These are phyloP conservation scores for Gymnothorax reevesii DNA, from an alignment of 2,797 vertebrate species.

Conservation along the genomic window DNA sequence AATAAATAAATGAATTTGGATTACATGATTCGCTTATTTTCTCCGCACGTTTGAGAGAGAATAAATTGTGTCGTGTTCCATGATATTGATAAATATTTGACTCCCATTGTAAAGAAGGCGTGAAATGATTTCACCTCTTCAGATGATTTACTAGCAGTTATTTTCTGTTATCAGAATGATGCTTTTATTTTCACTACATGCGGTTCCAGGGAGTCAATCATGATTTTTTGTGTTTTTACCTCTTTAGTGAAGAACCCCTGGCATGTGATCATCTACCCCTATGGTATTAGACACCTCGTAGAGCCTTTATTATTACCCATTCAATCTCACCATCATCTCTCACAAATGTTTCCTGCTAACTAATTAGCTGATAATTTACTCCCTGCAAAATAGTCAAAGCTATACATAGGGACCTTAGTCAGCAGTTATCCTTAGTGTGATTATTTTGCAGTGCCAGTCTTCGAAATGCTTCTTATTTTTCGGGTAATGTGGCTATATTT, in stretches of 20 bases:
- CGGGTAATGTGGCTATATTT: background rate
- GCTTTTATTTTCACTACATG: background rate
- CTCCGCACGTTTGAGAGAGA: background rate
- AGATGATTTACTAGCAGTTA: conserved; percentile 7
- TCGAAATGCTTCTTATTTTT: background rate
- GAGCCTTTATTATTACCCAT: background rate
- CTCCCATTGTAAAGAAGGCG: background rate
- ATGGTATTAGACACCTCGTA: no score
- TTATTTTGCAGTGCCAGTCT: background rate
- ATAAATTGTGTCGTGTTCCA: background rate
- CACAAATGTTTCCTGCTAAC: conserved; percentile 10
- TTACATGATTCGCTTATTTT: background rate
- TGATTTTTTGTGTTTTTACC: background rate
- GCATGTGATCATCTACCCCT: background rate
- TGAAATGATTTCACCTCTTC: background rate
- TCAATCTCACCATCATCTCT: conserved; percentile 12
- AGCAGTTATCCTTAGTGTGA: background rate
- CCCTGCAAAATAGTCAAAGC: background rate
- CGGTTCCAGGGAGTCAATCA: background rate
- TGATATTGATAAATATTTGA: background rate
- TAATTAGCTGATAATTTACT: conserved; percentile 6
- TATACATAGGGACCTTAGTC: background rate
- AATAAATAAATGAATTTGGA: background rate
- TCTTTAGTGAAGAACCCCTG: background rate
- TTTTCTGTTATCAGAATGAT: conserved; percentile 14